Evolutionary conservation across 2,888 invertebrate genomes (phyloP), one percentile per base, ranked within the genome.

Genomic region (Volucella inflata): DNA sequence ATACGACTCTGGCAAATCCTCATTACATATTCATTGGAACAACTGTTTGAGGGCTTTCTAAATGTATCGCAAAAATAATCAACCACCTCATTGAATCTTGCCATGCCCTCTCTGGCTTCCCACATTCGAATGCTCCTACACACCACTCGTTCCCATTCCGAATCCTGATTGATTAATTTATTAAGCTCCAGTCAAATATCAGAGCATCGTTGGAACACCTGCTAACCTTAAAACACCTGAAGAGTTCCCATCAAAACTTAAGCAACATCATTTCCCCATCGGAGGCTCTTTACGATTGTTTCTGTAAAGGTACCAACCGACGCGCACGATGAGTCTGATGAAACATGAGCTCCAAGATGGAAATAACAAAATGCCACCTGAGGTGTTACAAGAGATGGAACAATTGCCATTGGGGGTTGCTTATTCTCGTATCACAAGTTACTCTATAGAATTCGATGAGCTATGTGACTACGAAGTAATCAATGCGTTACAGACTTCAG

Each of bases 11-110:
- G 30, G 51, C 59, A 40, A 57, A n/a, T 59, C n/a, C 51, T 60
- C 60, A 68, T 76, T 76, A 68, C 60, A 38, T 51, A 76, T 76
- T 68, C 76, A 76, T 68, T 67, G 59, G 44, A 10, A 42, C 50
- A 60, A 59, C 51, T 68, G 50, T 51, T 44, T 51, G 50, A 11
- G 40, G 11, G 12, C 21, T 40, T 4, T 17, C 46, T 6, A 50
- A 51, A 55, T 60, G 44, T 62, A 53, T 71, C 17, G 38, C 48
- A 16, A 62, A 65, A 72, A 62, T 51, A 65, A 65, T 40, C 46
- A 48, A 38, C 30, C 21, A 11, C 16, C 16, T 38, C 17, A 9
- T 3, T 38, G 38, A 14, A 10, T 17, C 8, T 16, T 11, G 40
- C 8, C 50, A n/a, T 21, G 11, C 6, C 30, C 6, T 30, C 30